Conservation (phyloP, 2,113 vertebrate genomes). For the Desmodus rotundus region DNA sequence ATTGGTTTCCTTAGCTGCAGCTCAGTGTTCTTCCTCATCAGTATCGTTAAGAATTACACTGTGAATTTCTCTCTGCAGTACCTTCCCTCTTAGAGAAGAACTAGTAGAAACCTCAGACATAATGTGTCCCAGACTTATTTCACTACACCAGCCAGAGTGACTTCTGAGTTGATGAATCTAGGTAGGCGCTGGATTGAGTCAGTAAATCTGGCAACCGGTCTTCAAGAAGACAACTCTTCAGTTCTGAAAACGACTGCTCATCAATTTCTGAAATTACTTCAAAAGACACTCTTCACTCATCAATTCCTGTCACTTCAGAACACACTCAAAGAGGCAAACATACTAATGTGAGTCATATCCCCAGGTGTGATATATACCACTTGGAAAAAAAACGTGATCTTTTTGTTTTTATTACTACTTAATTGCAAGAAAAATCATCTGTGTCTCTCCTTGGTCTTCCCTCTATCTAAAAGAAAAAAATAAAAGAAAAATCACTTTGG, state of each 20-base stretch:
- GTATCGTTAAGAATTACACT: not conserved
- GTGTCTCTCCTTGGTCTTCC: not conserved
- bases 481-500: not conserved
- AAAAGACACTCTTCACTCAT: not conserved
- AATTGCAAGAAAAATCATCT: not conserved
- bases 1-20: not conserved
- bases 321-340: not conserved
- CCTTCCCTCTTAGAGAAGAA: not conserved
- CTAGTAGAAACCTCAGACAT: not conserved
- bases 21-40: not conserved
- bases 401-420: not conserved
- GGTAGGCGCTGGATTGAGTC: not conserved
- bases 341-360: not conserved
- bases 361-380: not conserved
- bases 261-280: not conserved
- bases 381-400: not conserved
- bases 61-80: not conserved
- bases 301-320: not conserved
- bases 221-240: not conserved
- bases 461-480: not conserved
- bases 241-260: not conserved
- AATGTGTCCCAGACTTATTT: not conserved
- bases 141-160: not conserved
- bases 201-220: not conserved
- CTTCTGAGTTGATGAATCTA: not conserved